Evolutionary conservation across 2,113 vertebrate genomes (phyloP), one percentile per base, ranked within the genome.

Genomic region (Cynoglossus semilaevis): DNA sequence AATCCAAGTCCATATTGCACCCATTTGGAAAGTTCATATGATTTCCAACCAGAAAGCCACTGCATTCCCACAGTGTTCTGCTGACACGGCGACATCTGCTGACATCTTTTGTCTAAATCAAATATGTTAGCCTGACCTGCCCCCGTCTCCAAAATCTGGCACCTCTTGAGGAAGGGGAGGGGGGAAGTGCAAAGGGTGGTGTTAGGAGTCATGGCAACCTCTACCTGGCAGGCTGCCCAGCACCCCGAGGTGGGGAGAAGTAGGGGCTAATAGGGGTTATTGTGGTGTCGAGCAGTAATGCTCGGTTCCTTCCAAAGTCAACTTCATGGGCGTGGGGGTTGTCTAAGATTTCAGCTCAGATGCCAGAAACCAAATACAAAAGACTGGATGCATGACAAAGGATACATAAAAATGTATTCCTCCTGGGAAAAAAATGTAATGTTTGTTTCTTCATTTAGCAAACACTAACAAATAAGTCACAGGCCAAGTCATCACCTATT

Each of bases 181-280:
- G 34, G 50, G 50, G n/a, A 42, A 18, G 64, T 52, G 71, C 61
- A 74, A 77, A 83, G 81, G 82, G 85, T 76, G 82, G 84, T 58
- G 92, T 90, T 93, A 93, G 94, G 92, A 93, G 93, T 92, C 95
- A 97, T 96, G 93, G 94, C 93, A 98, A 96, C 93, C 89, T 93
- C 87, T 90, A 93, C 91, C 92, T 98, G 95, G 95, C 93, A 94
- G 77, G 76, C 90, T 94, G 93, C 94, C 95, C 92, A 88, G 88
- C 92, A 91, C 90, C 88, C 86, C 79, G 88, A 92, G 92, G 91
- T 88, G 88, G 89, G 85, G 90, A 89, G 91, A 87, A 91, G 92
- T 87, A 88, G 87, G 87, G 91, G 88, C 90, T 94, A 92, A 94
- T 89, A 88, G 87, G 87, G 91, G 88, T 90, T 94, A 92, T 93